Percentiles rank a stretch among this genome's conserved stretches.
Conservation (phyloP, 2,113 vertebrate genomes). For the Solenodon paradoxus region DNA sequence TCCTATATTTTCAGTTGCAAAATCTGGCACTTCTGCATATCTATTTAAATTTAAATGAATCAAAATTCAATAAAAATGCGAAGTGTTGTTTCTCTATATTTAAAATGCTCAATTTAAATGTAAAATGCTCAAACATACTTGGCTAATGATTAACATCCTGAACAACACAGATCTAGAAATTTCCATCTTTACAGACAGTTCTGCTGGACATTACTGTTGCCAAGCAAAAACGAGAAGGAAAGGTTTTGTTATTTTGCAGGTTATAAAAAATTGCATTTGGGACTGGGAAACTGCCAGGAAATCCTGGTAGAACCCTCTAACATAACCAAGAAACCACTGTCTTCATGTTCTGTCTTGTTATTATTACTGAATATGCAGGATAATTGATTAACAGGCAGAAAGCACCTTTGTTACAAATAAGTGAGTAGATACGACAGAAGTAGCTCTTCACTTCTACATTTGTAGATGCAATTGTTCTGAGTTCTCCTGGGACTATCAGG, state of each 20-base stretch:
- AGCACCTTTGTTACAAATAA: background rate
- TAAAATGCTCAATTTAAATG: background rate
- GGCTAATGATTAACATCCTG: background rate
- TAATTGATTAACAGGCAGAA: background rate
- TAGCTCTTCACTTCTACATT: background rate
- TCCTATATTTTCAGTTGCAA: background rate
- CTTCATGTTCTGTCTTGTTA: background rate
- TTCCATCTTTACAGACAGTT: background rate
- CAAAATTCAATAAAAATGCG: background rate
- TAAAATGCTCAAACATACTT: too few species aligned
- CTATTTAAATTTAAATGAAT: conserved; percentile 29
- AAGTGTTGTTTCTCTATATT: background rate
- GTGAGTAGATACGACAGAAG: background rate
- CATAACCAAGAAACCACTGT: background rate
- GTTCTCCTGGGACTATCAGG: conserved; percentile 7
- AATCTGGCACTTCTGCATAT: background rate
- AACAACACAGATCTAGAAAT: background rate
- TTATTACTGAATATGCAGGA: background rate
- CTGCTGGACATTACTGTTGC: background rate
- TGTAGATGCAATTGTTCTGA: background rate
- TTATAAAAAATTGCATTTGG: background rate
- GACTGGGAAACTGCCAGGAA: background rate
- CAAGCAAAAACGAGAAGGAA: conserved; percentile 13
- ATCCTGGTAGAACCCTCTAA: background rate
- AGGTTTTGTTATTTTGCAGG: background rate